Percentiles rank a stretch among this genome's conserved stretches.
Conservation (phyloP, 2,113 vertebrate genomes). For the Sialia sialis region DNA sequence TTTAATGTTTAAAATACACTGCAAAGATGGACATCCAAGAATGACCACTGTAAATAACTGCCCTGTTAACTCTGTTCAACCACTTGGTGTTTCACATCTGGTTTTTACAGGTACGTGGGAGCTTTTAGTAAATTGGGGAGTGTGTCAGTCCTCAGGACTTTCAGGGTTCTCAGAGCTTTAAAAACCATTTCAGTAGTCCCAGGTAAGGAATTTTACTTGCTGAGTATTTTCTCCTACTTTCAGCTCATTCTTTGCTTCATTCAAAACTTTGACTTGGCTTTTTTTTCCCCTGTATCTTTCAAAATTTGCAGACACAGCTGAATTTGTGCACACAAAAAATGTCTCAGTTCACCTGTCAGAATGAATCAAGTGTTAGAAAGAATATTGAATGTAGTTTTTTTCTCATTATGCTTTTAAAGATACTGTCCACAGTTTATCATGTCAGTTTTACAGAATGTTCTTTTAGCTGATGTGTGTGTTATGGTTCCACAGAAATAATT, state of each 20-base stretch:
- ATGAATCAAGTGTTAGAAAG: conserved; percentile 69
- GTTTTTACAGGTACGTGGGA: conserved; percentile 80
- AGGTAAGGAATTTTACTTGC: conserved; percentile 75
- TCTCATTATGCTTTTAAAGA: neutral
- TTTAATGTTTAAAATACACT: neutral
- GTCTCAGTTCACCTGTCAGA: conserved; percentile 69
- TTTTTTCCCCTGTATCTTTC: conserved; percentile 3
- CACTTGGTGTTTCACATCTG: neutral
- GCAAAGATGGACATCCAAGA: neutral
- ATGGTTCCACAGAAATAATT: neutral
- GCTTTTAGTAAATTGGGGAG: conserved; percentile 77
- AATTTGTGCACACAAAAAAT: conserved; percentile 73
- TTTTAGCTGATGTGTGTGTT: neutral
- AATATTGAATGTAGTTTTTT: neutral
- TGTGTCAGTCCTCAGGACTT: conserved; percentile 87
- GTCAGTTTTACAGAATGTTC: neutral
- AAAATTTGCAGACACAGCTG: conserved; percentile 66
- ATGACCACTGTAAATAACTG: neutral
- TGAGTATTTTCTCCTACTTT: neutral
- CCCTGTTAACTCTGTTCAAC: neutral
- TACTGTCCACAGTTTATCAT: neutral
- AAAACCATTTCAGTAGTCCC: conserved; percentile 94
- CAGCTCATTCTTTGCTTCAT: neutral
- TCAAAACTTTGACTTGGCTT: neutral
- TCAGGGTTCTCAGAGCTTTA: conserved; percentile 89